Conservation (phyloP, 2,888 invertebrate species). For the Stictocephala bisonia region DNA sequence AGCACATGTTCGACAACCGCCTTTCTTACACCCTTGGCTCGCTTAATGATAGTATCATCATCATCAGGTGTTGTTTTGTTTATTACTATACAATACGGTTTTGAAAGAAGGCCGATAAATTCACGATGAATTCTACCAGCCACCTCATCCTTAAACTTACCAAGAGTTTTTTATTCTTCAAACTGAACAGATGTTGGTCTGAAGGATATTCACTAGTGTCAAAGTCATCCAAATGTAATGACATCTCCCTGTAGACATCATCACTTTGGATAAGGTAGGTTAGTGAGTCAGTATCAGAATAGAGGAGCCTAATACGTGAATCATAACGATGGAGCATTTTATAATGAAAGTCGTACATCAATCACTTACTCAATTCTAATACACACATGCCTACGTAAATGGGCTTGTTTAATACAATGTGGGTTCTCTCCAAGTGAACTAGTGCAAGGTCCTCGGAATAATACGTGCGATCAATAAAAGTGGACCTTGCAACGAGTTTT, state of each 20-base stretch:
- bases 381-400: slow-evolving; percentile 60
- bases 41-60: background rate
- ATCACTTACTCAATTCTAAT: slow-evolving; percentile 60
- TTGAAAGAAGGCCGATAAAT: slow-evolving; percentile 60
- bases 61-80: slow-evolving; percentile 49
- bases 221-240: slow-evolving; percentile 53
- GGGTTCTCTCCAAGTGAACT: slow-evolving; percentile 39
- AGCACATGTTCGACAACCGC: background rate
- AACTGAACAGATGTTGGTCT: slow-evolving; percentile 32
- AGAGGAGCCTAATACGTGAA: slow-evolving; percentile 3
- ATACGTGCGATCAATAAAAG: slow-evolving; percentile 41
- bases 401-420: slow-evolving; percentile 59
- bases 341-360: slow-evolving; percentile 62
- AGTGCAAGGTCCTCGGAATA: slow-evolving; percentile 4
- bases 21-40: slow-evolving; percentile 39
- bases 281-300: slow-evolving; percentile 46
- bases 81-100: slow-evolving; percentile 56
- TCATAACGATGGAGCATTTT: slow-evolving; percentile 54
- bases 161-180: slow-evolving; percentile 58
- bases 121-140: slow-evolving; percentile 60
- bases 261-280: slow-evolving; percentile 28
- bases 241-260: slow-evolving; percentile 28
- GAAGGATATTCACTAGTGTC: slow-evolving; percentile 59
- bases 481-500: slow-evolving; percentile 59
- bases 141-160: slow-evolving; percentile 62